Percentiles rank a stretch among this genome's conserved stretches.
Evolutionary conservation across 2,797 vertebrate genomes (phyloP).

Genomic region (Natrix natrix): DNA sequence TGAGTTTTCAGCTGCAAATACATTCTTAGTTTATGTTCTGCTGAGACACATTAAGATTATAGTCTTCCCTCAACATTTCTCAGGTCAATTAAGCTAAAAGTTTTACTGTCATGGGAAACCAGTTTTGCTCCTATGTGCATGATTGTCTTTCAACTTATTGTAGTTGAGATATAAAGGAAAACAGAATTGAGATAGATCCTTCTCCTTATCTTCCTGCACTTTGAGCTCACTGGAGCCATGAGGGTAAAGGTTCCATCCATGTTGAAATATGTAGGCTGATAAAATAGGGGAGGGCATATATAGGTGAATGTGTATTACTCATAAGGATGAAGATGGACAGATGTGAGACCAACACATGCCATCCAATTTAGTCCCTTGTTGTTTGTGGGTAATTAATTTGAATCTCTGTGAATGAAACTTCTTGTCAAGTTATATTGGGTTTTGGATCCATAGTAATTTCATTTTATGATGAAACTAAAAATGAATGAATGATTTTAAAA

Average conservation of each 20-base stretch:
- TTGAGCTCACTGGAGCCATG: not conserved
- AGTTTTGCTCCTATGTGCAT: not conserved
- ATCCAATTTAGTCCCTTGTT: not conserved
- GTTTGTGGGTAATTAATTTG: not conserved
- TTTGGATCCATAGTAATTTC: slow-evolving; percentile 12
- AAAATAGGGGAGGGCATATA: not conserved
- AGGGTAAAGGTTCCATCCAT: not conserved
- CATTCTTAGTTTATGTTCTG: not conserved
- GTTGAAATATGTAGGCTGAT: not conserved
- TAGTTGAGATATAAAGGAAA: not conserved
- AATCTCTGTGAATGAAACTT: not conserved
- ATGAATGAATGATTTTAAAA: slow-evolving; percentile 18
- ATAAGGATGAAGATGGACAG: not conserved
- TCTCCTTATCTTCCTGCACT: not conserved
- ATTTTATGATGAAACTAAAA: not conserved
- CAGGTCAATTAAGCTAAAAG: not conserved
- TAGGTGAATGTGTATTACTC: not conserved
- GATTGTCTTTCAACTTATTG: not conserved
- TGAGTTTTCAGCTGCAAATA: not conserved
- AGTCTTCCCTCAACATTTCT: not conserved
- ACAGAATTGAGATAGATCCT: not conserved
- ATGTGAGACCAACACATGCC: not conserved
- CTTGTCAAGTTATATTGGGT: not conserved
- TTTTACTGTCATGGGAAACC: not conserved
- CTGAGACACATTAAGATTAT: not conserved